phyloP scores from a whole-genome alignment of 2,888 invertebrate species.

The Latheticus oryzae region DNA sequence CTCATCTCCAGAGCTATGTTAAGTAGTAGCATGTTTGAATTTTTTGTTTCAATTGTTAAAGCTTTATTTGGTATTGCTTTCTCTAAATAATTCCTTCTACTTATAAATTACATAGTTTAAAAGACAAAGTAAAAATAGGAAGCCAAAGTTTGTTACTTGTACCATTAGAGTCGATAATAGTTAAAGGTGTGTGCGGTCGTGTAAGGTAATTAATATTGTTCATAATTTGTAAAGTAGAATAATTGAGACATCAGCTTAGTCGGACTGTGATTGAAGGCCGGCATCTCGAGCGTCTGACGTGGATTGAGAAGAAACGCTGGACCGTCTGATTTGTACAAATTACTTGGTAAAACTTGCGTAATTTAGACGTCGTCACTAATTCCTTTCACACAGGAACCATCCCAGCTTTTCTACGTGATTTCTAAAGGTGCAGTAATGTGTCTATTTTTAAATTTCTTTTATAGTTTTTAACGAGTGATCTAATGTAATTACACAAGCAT shows the following conservation, averaged over 20 bases:
- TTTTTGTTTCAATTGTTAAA: too few relatives aligned
- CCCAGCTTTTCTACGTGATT: conserved; percentile 21
- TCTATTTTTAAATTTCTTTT: conserved; percentile 4
- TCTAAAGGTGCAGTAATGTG: neutral
- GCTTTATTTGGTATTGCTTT: too few relatives aligned
- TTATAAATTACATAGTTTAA: too few relatives aligned
- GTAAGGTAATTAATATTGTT: conserved; percentile 35
- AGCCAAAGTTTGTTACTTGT: conserved; percentile 2
- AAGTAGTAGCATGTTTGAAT: too few relatives aligned
- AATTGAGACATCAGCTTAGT: conserved; percentile 52
- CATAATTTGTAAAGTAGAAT: conserved; percentile 50
- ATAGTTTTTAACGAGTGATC: too few relatives aligned
- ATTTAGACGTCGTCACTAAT: conserved; percentile 52
- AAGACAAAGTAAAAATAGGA: too few relatives aligned
- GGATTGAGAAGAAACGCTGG: conserved; percentile 59
- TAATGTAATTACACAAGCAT: too few relatives aligned
- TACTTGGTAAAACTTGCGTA: conserved; percentile 56
- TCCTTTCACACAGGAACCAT: conserved; percentile 39
- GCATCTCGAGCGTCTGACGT: conserved; percentile 49
- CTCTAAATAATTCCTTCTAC: too few relatives aligned
- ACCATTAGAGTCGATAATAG: conserved; percentile 6
- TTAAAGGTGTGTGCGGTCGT: conserved; percentile 9
- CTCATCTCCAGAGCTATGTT: too few relatives aligned
- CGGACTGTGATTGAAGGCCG: conserved; percentile 48
- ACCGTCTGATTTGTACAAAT: conserved; percentile 60